Base-by-base conservation (phyloP, 2,888 invertebrate genomes). In the Pollenia labialis region DNA sequence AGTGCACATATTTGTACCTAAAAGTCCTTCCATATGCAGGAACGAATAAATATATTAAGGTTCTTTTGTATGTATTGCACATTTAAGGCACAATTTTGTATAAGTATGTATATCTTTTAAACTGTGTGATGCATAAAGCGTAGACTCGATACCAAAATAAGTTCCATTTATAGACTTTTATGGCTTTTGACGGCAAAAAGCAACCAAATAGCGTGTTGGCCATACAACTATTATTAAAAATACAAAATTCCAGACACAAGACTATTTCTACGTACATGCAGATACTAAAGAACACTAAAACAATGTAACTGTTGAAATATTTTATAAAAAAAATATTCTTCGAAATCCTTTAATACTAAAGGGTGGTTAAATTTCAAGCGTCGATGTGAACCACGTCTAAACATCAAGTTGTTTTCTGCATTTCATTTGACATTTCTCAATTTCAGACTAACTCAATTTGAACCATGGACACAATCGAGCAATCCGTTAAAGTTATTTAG, bases 161-260 rank as follows among this genome's bases (percentile, higher is more conserved):
- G 14, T 75, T 48, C 2, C n/a, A 12, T 62, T 62, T 80, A 23
- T 16, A 48, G 16, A n/a, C 58, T 48, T 42, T 64, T 62, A 4
- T 68, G 4, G 11, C 11, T 18, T 80, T 68, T 79, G 18, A 81
- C 69, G 80, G 32, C 72, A 32, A 32, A 74, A 52, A 42, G 14
- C 18, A 69, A 79, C 16, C 32, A 60, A 79, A 18, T 68, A 16
- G 66, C 72, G 60, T 77, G 42, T 69, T 52, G 18, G 54, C n/a
- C 40, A 32, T 48, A 48, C 7, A 50, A 80, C 14, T 16, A 11
- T 66, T 56, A 40, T 72, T 81, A 54, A 40, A 54, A 52, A 44
- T 48, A 54, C 60, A n/a, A 62, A 58, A 72, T 48, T 60, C 81
- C 71, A 75, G 62, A 71, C 50, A 50, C 12, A 32, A 9, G 23